Percentiles rank a stretch among this genome's conserved stretches.
Conservation (phyloP, 2,113 vertebrate species). For the Aegypius monachus region DNA sequence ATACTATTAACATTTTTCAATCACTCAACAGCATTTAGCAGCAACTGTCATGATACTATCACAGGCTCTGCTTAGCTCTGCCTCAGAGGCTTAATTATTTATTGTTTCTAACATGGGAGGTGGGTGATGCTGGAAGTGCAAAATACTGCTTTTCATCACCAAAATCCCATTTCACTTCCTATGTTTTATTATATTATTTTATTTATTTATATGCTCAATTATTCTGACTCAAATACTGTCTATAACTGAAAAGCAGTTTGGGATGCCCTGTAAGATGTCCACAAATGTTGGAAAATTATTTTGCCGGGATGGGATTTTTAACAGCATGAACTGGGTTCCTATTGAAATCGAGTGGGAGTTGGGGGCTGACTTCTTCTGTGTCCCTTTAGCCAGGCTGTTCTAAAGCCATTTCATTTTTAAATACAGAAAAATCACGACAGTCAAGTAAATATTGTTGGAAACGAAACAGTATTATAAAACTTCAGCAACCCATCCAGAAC, state of each 20-base stretch:
- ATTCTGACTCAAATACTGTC: constrained; percentile 57
- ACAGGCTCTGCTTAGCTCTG: constrained; percentile 9
- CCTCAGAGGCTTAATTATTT: constrained; percentile 64
- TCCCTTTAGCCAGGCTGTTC: background rate
- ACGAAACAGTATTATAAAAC: background rate
- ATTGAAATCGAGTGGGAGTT: background rate
- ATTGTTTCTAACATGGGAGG: constrained; percentile 35
- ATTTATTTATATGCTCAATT: constrained; percentile 69
- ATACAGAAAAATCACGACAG: background rate
- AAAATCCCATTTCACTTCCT: constrained; percentile 52
- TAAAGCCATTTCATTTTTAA: background rate
- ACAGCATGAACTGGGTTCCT: background rate
- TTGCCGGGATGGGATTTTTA: background rate
- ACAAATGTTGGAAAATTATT: constrained; percentile 14
- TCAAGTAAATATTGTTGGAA: background rate
- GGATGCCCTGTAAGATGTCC: constrained; percentile 43
- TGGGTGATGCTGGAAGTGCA: constrained; percentile 48
- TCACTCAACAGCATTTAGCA: constrained; percentile 46
- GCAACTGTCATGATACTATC: constrained; percentile 28
- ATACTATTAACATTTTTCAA: constrained; percentile 37
- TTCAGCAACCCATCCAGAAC: background rate
- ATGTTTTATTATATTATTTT: constrained; percentile 68
- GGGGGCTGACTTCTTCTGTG: background rate
- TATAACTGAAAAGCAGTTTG: constrained; percentile 49
- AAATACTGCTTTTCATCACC: constrained; percentile 66